Evolutionary conservation across 2,113 vertebrate genomes (phyloP).

Genomic region (Caranx melampygus): DNA sequence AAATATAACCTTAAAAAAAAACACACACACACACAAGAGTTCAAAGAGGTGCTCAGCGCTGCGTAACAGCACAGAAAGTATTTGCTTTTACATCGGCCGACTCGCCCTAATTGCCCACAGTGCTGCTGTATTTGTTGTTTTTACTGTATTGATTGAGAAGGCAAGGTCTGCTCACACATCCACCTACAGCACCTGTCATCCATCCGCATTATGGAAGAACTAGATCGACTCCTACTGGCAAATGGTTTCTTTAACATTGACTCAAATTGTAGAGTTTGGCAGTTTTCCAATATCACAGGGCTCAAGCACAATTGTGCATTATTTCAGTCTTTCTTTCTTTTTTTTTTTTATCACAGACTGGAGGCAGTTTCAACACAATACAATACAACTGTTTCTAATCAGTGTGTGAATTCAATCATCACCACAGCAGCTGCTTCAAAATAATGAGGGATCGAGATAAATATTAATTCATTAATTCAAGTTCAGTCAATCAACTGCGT

Average conservation of each 20-base stretch:
- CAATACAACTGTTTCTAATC: neutral
- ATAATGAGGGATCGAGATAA: neutral
- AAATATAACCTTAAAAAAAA: neutral
- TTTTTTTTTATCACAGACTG: neutral
- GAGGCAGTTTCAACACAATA: neutral
- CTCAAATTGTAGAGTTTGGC: neutral
- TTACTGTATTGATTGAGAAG: slow-evolving; percentile 2
- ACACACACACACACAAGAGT: neutral
- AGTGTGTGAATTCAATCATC: neutral
- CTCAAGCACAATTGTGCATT: neutral
- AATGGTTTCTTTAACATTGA: neutral
- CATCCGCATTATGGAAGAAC: slow-evolving; percentile 12
- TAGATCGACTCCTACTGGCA: neutral
- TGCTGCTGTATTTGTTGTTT: slow-evolving; percentile 15
- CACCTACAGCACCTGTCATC: slow-evolving; percentile 17
- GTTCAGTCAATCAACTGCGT: neutral
- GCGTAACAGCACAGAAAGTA: neutral
- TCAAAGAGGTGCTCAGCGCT: slow-evolving; percentile 8
- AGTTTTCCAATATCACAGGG: neutral
- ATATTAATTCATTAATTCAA: neutral
- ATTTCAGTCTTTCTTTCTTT: neutral
- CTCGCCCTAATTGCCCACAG: slow-evolving; percentile 20
- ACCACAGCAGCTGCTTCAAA: neutral
- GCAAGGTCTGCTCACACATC: slow-evolving; percentile 3
- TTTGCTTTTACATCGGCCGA: neutral